Evolutionary conservation across 1,140 invertebrate genomes (phyloP).

Genomic region (Drosophila athabasca): DNA sequence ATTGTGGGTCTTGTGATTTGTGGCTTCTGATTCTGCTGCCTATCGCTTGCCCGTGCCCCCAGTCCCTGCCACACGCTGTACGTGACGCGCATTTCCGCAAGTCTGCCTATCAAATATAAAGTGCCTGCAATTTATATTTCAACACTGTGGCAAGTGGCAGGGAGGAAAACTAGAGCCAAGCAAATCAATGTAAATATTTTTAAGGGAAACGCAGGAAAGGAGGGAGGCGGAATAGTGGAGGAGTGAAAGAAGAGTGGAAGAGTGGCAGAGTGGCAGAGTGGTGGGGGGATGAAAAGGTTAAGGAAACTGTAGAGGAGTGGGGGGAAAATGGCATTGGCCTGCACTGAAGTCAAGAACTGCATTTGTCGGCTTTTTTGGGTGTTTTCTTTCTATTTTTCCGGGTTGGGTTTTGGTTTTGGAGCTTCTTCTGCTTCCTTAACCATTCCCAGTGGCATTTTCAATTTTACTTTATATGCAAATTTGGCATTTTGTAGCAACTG

Average conservation of each 20-base stretch:
- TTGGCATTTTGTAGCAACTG: constrained; percentile 76
- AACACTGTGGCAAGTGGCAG: constrained; percentile 38
- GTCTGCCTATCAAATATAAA: constrained; percentile 74
- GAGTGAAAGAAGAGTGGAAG: too few species aligned
- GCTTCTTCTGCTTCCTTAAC: constrained; percentile 20
- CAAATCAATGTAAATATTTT: constrained; percentile 81
- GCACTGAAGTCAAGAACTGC: constrained; percentile 55
- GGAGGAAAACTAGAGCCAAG: constrained; percentile 29
- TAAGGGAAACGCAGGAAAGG: constrained; percentile 17
- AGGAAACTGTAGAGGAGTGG: constrained; percentile 44
- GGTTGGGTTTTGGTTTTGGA: constrained; percentile 14
- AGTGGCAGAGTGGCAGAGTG: too few species aligned
- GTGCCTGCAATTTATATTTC: constrained; percentile 78
- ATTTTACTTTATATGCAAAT: constrained; percentile 82
- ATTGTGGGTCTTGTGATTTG: constrained; percentile 59
- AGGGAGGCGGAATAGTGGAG: constrained; percentile 3
- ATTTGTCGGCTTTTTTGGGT: constrained; percentile 54
- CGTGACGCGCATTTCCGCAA: constrained; percentile 76
- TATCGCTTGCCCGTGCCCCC: not conserved
- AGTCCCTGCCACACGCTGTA: constrained; percentile 28
- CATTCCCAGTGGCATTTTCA: constrained; percentile 73
- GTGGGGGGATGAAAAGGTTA: constrained; percentile 38
- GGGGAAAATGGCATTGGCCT: constrained; percentile 34
- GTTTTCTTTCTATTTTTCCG: constrained; percentile 37
- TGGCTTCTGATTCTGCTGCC: constrained; percentile 60